Conservation (phyloP, 2,113 vertebrate species). For the Bubo blakistoni region DNA sequence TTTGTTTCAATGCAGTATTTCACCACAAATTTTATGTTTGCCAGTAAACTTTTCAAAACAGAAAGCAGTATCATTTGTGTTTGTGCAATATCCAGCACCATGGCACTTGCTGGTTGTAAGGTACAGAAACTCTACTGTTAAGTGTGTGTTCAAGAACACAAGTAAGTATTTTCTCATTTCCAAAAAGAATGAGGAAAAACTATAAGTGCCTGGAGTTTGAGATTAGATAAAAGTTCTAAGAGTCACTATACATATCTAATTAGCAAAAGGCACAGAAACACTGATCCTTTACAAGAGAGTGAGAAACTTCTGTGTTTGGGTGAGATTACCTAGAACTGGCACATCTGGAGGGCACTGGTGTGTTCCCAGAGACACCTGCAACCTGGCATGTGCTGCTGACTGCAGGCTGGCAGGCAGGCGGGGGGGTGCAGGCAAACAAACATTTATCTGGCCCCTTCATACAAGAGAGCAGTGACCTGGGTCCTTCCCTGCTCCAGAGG, state of each 20-base stretch:
- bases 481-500: background rate
- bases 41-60: background rate
- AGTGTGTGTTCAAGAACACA: background rate
- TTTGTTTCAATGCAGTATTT: background rate
- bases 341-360: background rate
- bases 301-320: background rate
- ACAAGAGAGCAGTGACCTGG: background rate
- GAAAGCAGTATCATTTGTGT: background rate
- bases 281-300: background rate
- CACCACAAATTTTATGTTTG: background rate
- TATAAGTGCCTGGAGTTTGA: background rate
- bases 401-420: background rate
- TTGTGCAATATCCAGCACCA: background rate
- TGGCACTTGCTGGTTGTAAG: background rate
- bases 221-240: background rate
- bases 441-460: background rate
- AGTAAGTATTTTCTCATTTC: background rate
- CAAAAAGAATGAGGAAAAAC: background rate
- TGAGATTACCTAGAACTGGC: background rate
- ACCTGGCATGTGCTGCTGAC: rapidly evolving
- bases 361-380: background rate
- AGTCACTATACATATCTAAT: no score
- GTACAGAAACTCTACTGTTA: background rate
- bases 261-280: background rate
- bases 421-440: background rate